Evolutionary conservation across 2,797 vertebrate genomes (phyloP), one percentile per base, ranked within the genome.

Genomic region (Knipowitschia caucasica): DNA sequence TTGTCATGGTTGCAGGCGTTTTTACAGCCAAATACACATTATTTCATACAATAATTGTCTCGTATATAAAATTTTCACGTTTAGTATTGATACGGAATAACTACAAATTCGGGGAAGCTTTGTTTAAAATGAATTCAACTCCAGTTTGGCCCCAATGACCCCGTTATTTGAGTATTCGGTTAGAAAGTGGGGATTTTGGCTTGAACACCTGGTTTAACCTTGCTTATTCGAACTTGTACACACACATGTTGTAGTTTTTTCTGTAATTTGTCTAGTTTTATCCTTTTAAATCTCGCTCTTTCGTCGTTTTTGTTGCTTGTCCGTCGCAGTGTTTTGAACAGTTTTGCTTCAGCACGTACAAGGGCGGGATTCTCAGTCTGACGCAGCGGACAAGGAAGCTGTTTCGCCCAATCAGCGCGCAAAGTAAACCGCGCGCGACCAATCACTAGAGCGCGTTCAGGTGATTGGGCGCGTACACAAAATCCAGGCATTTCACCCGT

Each of bases 361-460:
- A 36, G 45, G 74, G 79, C 64, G 5, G 62, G 64, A 59, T 53
- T 71, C 39, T 12, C 3, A 1, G 18, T 1, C 2, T 5, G 39
- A 59, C 52, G 40, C 43, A 17, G 53, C 40, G 31, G 62, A 83
- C 73, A 49, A 78, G 74, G 75, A 71, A 57, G 51, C 34, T 53
- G 26, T 14, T 17, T 45, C 40, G 63, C 55, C 88, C 83, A 90
- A 88, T 90, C 6, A 53, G 1, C 15, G 42, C 15, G 2, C 33
- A 40, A 64, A 20, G 50, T 36, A 23, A 69, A 71, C 54, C 34
- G 60, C 18, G 53, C 24, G n/a, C 2, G 38, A 7, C 88, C 87
- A 90, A 89, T 90, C 0, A 21, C 0, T 21, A 30, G 27, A 51
- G n/a, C 56, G 31, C 50, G 58, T 39, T 8, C 39, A 24, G 40